Conservation (phyloP, 2,888 invertebrate species). For the Microctonus brassicae region DNA sequence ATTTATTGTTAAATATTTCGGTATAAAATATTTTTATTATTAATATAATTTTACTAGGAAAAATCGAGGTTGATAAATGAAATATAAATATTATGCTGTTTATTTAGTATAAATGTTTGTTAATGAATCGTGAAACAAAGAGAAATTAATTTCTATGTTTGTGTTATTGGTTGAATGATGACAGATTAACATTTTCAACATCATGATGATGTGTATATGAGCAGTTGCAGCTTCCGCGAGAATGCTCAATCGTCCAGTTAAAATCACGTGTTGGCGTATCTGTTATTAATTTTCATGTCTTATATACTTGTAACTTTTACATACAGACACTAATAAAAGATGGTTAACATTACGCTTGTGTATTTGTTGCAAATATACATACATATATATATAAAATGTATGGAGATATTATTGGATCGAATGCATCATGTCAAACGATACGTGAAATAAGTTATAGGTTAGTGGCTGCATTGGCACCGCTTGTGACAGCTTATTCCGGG, state of each 20-base stretch:
- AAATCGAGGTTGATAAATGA: neutral
- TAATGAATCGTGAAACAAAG: neutral
- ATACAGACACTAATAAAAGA: neutral
- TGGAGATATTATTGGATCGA: conserved; percentile 69
- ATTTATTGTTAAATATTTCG: no score
- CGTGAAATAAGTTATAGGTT: conserved; percentile 71
- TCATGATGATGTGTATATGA: neutral
- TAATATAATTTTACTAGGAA: no score
- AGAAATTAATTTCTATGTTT: conserved; percentile 4
- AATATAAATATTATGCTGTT: neutral
- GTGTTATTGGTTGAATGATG: conserved; percentile 28
- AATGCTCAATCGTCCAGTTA: conserved; percentile 64
- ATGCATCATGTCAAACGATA: conserved; percentile 70
- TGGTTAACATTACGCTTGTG: conserved; percentile 21
- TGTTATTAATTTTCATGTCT: conserved; percentile 57
- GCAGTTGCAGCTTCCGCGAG: conserved; percentile 43
- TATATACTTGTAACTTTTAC: neutral
- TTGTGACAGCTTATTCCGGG: conserved; percentile 70
- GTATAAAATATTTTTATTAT: no score
- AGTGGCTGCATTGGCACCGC: conserved; percentile 70
- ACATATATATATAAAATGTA: conserved; percentile 24
- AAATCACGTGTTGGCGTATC: conserved; percentile 55
- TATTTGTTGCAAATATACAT: neutral
- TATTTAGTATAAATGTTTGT: neutral
- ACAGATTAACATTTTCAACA: conserved; percentile 38